Conservation (phyloP, 2,113 vertebrate genomes). For the Muscicapa adusta region DNA sequence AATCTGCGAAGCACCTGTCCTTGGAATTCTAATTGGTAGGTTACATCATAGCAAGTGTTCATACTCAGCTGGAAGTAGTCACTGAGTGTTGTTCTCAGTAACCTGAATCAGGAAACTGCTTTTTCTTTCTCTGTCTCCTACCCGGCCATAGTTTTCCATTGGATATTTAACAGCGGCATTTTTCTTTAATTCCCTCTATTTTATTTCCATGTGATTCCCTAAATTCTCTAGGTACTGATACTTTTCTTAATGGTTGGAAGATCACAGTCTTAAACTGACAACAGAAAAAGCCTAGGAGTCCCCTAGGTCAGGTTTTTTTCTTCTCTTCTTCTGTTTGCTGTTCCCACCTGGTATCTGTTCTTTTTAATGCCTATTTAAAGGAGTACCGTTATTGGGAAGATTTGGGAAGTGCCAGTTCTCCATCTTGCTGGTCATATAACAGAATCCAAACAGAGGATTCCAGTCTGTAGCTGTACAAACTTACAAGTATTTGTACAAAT, state of each 20-base stretch:
- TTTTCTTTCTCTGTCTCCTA: background rate
- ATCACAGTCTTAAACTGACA: background rate
- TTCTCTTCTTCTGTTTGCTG: background rate
- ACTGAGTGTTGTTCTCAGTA: background rate
- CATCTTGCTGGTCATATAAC: rapidly evolving
- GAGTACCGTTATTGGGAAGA: background rate
- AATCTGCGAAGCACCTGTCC: background rate
- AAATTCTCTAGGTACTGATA: background rate
- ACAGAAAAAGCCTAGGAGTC: constrained; percentile 6
- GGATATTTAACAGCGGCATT: background rate
- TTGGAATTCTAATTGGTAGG: background rate
- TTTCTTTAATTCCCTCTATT: background rate
- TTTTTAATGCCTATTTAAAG: background rate
- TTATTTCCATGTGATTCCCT: background rate
- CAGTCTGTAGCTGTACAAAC: background rate
- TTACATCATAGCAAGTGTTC: background rate
- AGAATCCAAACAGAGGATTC: background rate
- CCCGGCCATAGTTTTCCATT: rapidly evolving
- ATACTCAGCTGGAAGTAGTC: background rate
- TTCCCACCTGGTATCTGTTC: background rate
- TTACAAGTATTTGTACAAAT: background rate
- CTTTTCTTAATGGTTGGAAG: background rate
- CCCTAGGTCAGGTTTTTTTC: background rate
- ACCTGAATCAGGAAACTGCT: background rate
- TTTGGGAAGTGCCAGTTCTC: background rate